Evolutionary conservation across 2,888 invertebrate species (phyloP), one percentile per base, ranked within the genome.

Genomic region (Mythimna pallens): DNA sequence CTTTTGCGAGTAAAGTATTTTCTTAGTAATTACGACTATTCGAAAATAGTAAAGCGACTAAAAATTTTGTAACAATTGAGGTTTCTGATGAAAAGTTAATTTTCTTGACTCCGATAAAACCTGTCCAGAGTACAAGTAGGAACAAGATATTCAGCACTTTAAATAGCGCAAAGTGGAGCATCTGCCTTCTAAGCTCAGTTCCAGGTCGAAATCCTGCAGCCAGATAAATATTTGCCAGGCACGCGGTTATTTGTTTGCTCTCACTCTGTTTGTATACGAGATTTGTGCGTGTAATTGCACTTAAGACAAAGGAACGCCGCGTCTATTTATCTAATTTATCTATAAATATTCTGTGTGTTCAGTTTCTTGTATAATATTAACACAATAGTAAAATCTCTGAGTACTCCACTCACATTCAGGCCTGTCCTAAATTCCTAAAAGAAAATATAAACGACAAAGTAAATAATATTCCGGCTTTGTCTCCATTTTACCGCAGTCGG

Each of bases 401-500:
- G 50, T 61, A 34, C 30, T 59, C 20, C 10, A 65, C 63, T 71
- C 30, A 59, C 59, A 76, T 70, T 52, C 50, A 58, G 63, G 68
- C 64, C 52, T 34, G 40, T 9, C 66, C 43, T 62, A 54, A 65
- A 72, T 66, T 71, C 40, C 36, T 64, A 66, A 76, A 74, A 71
- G 40, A 68, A 65, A 73, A 69, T 70, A 77, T 62, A 70, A 71
- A 72, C 50, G 57, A 52, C 25, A 66, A 71, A 70, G 52, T 72
- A 70, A 69, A 74, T 76, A 70, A 70, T 80, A 76, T 79, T 76
- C 10, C 47, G 22, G 34, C 59, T 59, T 68, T 55, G 74, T 68
- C 65, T 70, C 34, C 77, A 81, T 79, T 83, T 76, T 66, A 68
- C 80, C 70, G 65, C 73, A 68, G 54, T 78, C 25, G 69, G 72